phyloP scores from a whole-genome alignment of 2,113 vertebrate genomes.

The Buteo buteo region DNA sequence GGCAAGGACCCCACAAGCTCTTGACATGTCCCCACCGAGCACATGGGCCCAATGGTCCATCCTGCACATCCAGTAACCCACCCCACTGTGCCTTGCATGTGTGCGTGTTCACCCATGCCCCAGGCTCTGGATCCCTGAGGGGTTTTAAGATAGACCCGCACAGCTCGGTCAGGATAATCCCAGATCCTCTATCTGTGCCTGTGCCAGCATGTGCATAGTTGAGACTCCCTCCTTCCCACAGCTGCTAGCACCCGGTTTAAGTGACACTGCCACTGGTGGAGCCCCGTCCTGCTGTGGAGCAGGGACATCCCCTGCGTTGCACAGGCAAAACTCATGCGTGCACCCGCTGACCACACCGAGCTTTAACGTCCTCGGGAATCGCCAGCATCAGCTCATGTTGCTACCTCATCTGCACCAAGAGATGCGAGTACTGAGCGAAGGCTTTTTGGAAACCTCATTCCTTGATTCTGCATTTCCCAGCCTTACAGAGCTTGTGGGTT shows the following conservation, averaged over 20 bases:
- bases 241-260: not conserved
- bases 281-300: not conserved
- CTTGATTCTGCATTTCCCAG: conserved; percentile 44
- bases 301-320: not conserved
- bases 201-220: not conserved
- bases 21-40: not conserved
- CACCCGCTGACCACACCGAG: not conserved
- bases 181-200: not conserved
- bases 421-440: not conserved
- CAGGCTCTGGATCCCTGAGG: not conserved
- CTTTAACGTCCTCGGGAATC: fast-evolving
- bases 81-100: fast-evolving
- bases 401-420: not conserved
- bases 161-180: not conserved
- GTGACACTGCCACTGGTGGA: not conserved
- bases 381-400: not conserved
- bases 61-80: not conserved
- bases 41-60: fast-evolving
- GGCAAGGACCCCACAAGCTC: not conserved
- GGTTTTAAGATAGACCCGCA: not conserved
- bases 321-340: not conserved
- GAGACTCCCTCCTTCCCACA: not conserved
- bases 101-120: not conserved
- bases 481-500: not conserved
- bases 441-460: not conserved